phyloP scores from a whole-genome alignment of 1,140 invertebrate species.

The Sipha flava region DNA sequence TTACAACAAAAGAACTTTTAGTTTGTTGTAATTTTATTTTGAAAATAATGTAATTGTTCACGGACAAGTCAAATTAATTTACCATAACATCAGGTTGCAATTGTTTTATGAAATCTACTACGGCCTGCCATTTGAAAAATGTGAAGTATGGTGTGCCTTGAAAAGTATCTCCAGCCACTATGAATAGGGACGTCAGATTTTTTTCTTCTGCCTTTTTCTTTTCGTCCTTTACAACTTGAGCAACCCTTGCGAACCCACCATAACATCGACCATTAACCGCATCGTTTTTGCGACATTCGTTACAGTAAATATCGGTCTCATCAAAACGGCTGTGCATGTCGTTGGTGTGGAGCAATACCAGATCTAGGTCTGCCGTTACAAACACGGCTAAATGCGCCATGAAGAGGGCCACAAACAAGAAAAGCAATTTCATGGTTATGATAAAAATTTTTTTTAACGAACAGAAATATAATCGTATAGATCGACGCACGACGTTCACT shows the following conservation, averaged over 20 bases:
- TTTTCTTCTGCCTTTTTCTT: slow-evolving; percentile 47
- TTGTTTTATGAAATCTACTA: slow-evolving; percentile 65
- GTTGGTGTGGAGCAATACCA: slow-evolving; percentile 68
- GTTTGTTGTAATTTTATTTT: no score
- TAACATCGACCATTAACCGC: background rate
- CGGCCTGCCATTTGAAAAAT: slow-evolving; percentile 65
- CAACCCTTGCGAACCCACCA: slow-evolving; percentile 69
- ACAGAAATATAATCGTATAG: no score
- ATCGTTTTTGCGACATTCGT: slow-evolving; percentile 33
- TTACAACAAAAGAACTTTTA: slow-evolving; percentile 47
- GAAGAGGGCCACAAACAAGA: no score
- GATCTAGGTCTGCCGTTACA: background rate
- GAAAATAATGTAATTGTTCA: no score
- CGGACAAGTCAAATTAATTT: slow-evolving; percentile 25
- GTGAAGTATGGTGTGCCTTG: slow-evolving; percentile 79
- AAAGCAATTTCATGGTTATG: no score
- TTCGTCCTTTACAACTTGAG: slow-evolving; percentile 53
- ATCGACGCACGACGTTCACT: no score
- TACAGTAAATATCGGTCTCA: slow-evolving; percentile 47
- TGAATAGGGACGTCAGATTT: slow-evolving; percentile 54
- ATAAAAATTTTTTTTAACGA: no score
- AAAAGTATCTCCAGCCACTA: slow-evolving; percentile 84
- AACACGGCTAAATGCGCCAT: background rate
- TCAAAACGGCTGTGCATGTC: slow-evolving; percentile 84
- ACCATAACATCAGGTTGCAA: slow-evolving; percentile 75